These are phyloP conservation scores for Macrochelys suwanniensis DNA, from an alignment of 2,797 vertebrate species.

Conservation along the genomic window DNA sequence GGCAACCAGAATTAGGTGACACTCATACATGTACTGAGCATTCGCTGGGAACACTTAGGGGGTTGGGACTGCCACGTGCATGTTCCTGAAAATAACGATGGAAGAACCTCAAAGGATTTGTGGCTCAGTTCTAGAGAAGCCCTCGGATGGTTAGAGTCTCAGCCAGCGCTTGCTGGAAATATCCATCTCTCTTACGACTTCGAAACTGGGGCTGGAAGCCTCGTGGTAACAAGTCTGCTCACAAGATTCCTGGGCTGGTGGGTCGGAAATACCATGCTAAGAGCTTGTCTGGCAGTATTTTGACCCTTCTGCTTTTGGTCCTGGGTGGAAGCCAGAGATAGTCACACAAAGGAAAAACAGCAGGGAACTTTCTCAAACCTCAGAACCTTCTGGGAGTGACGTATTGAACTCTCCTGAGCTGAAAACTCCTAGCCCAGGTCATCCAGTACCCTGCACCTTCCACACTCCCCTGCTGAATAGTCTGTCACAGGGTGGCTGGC, in stretches of 20 bases:
- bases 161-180: not conserved
- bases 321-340: not conserved
- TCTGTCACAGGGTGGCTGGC: not conserved
- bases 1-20: not conserved
- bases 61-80: not conserved
- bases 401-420: not conserved
- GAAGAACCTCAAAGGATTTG: not conserved
- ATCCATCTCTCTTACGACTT: not conserved
- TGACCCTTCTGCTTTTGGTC: not conserved
- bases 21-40: accelerated
- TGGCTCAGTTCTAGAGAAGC: not conserved
- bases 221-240: not conserved
- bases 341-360: not conserved
- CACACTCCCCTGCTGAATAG: not conserved
- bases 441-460: not conserved
- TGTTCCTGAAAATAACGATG: not conserved
- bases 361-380: not conserved
- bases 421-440: not conserved
- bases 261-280: not conserved
- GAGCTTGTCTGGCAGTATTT: not conserved
- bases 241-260: not conserved
- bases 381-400: not conserved
- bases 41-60: not conserved
- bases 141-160: not conserved
- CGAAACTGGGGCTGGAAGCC: not conserved